Base-by-base conservation (phyloP, 2,888 invertebrate species). In the Ptychoptera contaminata region DNA sequence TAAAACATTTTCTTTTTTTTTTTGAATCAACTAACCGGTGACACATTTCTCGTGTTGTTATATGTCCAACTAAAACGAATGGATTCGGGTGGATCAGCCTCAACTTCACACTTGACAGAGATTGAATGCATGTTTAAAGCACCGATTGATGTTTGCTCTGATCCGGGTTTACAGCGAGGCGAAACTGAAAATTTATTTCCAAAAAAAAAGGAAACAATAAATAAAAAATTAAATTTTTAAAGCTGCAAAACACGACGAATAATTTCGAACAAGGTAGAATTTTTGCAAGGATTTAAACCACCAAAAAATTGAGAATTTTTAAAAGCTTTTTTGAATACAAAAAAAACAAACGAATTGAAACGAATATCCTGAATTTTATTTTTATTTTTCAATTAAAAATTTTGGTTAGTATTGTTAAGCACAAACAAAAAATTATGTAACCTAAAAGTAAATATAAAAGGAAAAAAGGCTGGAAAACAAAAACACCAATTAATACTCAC, bases 41-140 rank as follows among this genome's bases (percentile, higher is more conserved):
- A 69, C 43, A 85, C 83, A 58, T 81, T 80, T 50, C 74, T 74
- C 31, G 82, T 82, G 29, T 80, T 81, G 60, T 86, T 86, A 60
- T 82, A 85, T 10, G 86, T 86, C 87, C 87, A 87, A 52, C 81
- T 83, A 62, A 86, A 87, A 54, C 79, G 71, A 34, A 82, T 67
- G 0, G 74, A 72, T 44, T 77, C 77, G 14, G 74, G 70, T 0
- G 86, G 82, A 39, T 83, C 78, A 0, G 90, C 82, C 49, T 83
- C 79, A 43, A 91, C 84, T 49, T 86, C 82, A 59, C 91, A 90
- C 43, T 78, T 73, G 8, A 86, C 77, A 44, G 76, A 70, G 42
- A 86, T 71, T 43, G 79, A 76, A 47, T 84, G 82, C 51, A 79
- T 78, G 35, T 79, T 77, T 16, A 82, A 72, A 2, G 79, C 80